Percentiles rank a stretch among this genome's conserved stretches.
Conservation (phyloP, 2,113 vertebrate species). For the Craseonycteris thonglongyai region DNA sequence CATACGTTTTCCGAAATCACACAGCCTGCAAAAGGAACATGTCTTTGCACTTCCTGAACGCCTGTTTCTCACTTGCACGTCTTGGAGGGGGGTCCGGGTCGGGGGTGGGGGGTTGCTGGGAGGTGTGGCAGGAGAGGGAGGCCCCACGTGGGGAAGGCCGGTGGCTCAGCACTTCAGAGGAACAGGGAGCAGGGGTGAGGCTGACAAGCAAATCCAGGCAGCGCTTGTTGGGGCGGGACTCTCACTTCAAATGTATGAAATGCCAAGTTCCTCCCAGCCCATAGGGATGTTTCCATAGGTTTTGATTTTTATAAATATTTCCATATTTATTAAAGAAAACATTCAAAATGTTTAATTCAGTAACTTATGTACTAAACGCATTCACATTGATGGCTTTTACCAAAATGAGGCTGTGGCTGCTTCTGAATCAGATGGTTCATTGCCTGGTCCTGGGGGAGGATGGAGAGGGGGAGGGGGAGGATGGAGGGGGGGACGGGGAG, state of each 20-base stretch:
- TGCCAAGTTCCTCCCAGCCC: not conserved
- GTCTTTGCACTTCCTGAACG: not conserved
- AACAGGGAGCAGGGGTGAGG: rapidly evolving
- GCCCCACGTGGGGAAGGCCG: not conserved
- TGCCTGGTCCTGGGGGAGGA: not conserved
- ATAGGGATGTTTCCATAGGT: not conserved
- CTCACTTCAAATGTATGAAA: not conserved
- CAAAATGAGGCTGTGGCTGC: not conserved
- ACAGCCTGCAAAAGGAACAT: not conserved
- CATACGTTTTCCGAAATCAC: not conserved
- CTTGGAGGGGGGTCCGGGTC: not conserved
- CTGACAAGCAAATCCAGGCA: not conserved
- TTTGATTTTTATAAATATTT: conserved; percentile 3
- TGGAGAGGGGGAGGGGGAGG: not conserved
- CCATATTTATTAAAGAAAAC: conserved; percentile 61
- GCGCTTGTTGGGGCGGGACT: not conserved
- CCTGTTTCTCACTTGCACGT: not conserved
- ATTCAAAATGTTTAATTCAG: conserved; percentile 54
- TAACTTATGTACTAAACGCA: not conserved
- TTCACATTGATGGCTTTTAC: not conserved
- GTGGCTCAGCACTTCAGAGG: not conserved
- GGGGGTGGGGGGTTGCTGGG: not conserved
- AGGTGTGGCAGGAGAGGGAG: not conserved
- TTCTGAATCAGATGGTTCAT: not conserved
- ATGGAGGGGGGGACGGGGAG: not conserved